Evolutionary conservation across 2,888 invertebrate genomes (phyloP), one percentile per base, ranked within the genome.

Genomic region (Cheilosia pagana): DNA sequence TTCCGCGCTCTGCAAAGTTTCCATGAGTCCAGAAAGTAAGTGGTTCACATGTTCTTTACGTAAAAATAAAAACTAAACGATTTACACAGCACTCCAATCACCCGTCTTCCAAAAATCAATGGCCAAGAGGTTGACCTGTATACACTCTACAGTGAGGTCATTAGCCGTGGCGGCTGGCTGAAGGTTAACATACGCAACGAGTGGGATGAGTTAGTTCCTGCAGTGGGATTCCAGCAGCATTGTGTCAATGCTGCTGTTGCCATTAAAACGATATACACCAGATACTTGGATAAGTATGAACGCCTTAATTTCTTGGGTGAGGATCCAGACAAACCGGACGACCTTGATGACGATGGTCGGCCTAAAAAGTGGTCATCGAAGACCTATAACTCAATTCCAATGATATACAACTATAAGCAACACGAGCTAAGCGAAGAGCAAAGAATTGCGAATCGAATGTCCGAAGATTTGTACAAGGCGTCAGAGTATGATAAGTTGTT

Each of bases 71-170:
- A 21, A 48, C 31, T 23, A 10, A 31, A 60, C 43, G 25, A 41
- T 59, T 10, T 52, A 35, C 93, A 81, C 91, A 95, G 95, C 88
- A 93, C 93, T 28, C 90, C 93, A n/a, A 87, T 91, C n/a, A 93
- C 89, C 87, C 93, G 93, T 89, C 94, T 94, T 35, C 96, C 97
- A 2, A 93, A 95, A 90, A 95, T 99, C 85, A 97, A 96, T 93
- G 98, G 98, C 76, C 95, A 95, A 89, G 96, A 97, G 92, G 95
- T 99, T 90, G 98, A 99, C 93, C 94, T 99, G 88, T 98, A 96
- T 93, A 94, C 95, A 86, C 94, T 99, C 88, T 99, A 99, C 92
- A 95, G 95, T 89, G 94, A 97, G 90, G 99, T 99, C 65, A 98
- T 97, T 88, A 95, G 96, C 87, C 94, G 96, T 89, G 99, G 99